Evolutionary conservation across 2,113 vertebrate species (phyloP).

Genomic region (Amphiprion percula): DNA sequence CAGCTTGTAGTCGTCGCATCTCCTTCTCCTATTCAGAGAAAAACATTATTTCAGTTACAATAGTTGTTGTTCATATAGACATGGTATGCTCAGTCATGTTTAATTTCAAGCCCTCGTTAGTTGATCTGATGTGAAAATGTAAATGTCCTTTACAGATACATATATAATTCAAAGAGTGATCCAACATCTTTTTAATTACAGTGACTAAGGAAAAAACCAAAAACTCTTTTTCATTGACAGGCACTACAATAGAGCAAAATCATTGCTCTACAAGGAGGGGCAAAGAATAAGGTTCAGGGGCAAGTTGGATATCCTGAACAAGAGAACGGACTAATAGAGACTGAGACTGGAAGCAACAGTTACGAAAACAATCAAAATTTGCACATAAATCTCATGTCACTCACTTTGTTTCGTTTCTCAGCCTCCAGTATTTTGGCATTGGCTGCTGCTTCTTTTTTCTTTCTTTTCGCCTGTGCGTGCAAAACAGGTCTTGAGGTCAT

Average conservation of each 20-base stretch:
- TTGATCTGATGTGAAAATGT: neutral
- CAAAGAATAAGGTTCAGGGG: neutral
- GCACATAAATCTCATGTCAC: conserved; percentile 33
- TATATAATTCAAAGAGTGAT: neutral
- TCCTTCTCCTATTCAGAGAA: conserved; percentile 91
- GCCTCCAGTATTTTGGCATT: conserved; percentile 97
- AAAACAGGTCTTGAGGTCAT: conserved; percentile 86
- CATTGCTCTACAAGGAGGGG: neutral
- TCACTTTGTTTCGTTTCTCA: conserved; percentile 96
- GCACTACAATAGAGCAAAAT: conserved; percentile 22
- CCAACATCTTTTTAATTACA: conserved; percentile 18
- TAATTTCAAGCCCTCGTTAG: conserved; percentile 9
- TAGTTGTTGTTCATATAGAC: conserved; percentile 17
- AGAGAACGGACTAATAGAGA: neutral
- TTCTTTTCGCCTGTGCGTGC: conserved; percentile 93
- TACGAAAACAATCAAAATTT: neutral
- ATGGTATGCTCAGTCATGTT: conserved; percentile 7
- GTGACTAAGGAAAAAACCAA: conserved; percentile 14
- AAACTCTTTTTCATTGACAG: conserved; percentile 6
- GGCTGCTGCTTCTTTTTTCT: conserved; percentile 95
- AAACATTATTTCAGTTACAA: conserved; percentile 20
- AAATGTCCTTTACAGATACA: neutral
- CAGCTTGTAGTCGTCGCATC: conserved; percentile 92
- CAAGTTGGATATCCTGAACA: neutral
- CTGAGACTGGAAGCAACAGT: conserved; percentile 1